Percentiles rank a stretch among this genome's conserved stretches.
Conservation (phyloP, 2,888 invertebrate species). For the Plebejus anna region DNA sequence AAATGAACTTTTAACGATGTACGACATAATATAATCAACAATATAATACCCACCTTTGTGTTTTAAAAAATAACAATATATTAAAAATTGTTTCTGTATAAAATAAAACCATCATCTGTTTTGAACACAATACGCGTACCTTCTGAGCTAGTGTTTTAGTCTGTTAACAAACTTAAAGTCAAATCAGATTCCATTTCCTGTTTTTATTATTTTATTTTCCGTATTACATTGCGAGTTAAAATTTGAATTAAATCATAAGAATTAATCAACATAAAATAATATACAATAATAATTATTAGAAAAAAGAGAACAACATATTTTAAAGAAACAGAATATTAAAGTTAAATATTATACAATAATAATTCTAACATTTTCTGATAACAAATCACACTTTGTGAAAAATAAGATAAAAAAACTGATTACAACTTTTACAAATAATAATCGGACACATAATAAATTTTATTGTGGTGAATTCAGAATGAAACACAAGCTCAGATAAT, state of each 20-base stretch:
- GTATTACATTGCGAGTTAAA: not conserved
- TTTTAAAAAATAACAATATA: conserved; percentile 54
- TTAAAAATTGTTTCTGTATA: conserved; percentile 39
- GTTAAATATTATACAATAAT: too few relatives aligned
- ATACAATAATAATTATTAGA: not conserved
- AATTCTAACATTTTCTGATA: not conserved
- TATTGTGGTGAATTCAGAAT: conserved; percentile 3
- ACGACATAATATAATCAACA: conserved; percentile 40
- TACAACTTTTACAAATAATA: not conserved
- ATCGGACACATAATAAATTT: not conserved
- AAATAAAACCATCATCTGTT: conserved; percentile 52
- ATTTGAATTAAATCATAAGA: not conserved
- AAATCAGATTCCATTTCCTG: not conserved
- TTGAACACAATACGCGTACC: conserved; percentile 67
- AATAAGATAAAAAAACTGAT: not conserved
- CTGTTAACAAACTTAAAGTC: conserved; percentile 1
- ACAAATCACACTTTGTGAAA: not conserved
- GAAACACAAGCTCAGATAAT: conserved; percentile 23
- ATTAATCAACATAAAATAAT: not conserved
- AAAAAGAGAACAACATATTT: not conserved
- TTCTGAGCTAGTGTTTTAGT: conserved; percentile 51
- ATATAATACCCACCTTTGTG: conserved; percentile 49
- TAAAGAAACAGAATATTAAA: not conserved
- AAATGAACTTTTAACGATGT: conserved; percentile 36
- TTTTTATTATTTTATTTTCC: not conserved